These are phyloP conservation scores for Myocastor coypus DNA, from an alignment of 2,113 vertebrate species.

Conservation along the genomic window DNA sequence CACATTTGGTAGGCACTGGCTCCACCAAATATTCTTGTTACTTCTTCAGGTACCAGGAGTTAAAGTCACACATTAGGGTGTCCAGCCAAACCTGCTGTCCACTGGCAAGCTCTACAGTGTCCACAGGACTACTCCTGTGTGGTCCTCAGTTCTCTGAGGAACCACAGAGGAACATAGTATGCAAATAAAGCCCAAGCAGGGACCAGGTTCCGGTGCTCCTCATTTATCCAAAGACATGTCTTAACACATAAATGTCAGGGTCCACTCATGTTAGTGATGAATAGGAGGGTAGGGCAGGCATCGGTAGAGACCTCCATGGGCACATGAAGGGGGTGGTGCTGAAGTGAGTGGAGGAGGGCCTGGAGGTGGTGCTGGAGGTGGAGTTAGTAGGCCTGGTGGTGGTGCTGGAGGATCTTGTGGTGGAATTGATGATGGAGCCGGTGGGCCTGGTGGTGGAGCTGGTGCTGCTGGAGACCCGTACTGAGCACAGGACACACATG, in stretches of 20 bases:
- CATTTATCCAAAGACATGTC: background rate
- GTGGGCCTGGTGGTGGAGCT: background rate
- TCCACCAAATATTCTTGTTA: background rate
- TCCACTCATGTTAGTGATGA: background rate
- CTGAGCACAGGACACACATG: background rate
- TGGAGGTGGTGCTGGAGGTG: background rate
- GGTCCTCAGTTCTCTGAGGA: background rate
- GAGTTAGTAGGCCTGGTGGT: background rate
- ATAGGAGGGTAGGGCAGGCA: background rate
- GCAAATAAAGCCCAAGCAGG: background rate
- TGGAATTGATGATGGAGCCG: background rate
- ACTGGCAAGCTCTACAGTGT: background rate
- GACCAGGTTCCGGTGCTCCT: background rate
- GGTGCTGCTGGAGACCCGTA: background rate
- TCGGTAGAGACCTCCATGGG: constrained; percentile 10
- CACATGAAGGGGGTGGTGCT: background rate
- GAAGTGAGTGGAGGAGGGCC: background rate
- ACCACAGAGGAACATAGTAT: fast-evolving
- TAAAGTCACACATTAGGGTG: background rate
- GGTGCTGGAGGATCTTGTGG: background rate
- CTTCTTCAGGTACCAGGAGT: background rate
- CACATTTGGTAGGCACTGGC: background rate
- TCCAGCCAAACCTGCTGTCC: background rate
- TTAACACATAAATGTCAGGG: background rate
- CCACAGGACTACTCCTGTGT: background rate